Conservation (phyloP, 2,888 invertebrate species). For the Hipparchia sbordonii region DNA sequence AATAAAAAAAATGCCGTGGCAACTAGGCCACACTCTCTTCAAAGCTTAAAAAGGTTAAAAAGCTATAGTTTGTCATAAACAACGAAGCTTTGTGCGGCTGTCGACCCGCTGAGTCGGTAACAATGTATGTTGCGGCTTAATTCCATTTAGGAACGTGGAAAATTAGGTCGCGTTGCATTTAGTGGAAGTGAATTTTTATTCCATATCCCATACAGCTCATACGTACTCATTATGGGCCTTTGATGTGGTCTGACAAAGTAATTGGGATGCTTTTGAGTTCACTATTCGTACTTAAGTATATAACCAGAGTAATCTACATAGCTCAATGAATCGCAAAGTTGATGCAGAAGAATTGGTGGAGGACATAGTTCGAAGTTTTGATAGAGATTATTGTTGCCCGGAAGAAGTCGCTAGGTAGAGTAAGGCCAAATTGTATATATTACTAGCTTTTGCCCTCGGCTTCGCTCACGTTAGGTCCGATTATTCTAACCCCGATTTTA, state of each 20-base stretch:
- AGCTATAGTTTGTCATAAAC: neutral
- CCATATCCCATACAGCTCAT: neutral
- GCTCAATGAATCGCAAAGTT: too few relatives aligned
- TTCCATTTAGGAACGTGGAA: neutral
- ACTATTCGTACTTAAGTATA: neutral
- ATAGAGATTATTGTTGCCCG: too few relatives aligned
- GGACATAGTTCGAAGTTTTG: too few relatives aligned
- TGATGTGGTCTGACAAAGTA: neutral
- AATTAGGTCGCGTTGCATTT: neutral
- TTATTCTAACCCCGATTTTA: too few relatives aligned
- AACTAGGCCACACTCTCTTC: too few relatives aligned
- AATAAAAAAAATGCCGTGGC: too few relatives aligned
- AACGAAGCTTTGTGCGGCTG: neutral
- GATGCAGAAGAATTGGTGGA: too few relatives aligned
- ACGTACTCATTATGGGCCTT: neutral
- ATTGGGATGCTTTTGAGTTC: neutral
- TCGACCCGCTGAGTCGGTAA: neutral
- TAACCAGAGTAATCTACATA: too few relatives aligned
- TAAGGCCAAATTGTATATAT: too few relatives aligned
- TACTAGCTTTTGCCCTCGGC: too few relatives aligned
- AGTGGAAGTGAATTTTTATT: neutral
- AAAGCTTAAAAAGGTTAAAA: neutral
- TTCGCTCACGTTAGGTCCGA: too few relatives aligned
- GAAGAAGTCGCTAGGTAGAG: too few relatives aligned
- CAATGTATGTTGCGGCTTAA: neutral